Percentiles rank a stretch among this genome's conserved stretches.
Conservation (phyloP, 2,797 vertebrate species). For the Peromyscus attwateri region DNA sequence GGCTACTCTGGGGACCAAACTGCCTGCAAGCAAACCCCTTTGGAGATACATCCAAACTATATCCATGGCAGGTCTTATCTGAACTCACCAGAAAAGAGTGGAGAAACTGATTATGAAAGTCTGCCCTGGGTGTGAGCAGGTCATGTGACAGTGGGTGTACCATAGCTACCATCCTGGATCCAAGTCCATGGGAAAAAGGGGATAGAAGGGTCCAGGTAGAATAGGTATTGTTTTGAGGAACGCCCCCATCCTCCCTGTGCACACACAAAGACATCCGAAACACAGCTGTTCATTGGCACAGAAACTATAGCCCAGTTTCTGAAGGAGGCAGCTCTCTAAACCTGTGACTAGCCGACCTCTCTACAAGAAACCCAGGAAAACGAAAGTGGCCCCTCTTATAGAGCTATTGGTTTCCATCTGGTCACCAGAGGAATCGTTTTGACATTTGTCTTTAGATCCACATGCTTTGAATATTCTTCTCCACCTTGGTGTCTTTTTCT, state of each 20-base stretch:
- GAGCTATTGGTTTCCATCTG: background rate
- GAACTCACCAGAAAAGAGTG: background rate
- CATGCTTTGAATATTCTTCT: background rate
- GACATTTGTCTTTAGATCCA: background rate
- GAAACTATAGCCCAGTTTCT: background rate
- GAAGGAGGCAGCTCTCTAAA: too few species aligned
- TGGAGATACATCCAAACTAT: background rate
- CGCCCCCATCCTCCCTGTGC: rapidly evolving
- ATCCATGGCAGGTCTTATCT: background rate
- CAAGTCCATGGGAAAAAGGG: background rate
- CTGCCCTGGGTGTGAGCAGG: background rate
- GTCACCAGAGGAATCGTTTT: rapidly evolving
- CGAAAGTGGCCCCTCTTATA: background rate
- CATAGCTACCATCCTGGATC: too few species aligned
- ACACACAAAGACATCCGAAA: background rate
- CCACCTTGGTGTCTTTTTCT: background rate
- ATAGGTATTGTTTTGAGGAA: rapidly evolving
- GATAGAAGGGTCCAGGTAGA: rapidly evolving
- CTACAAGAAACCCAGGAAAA: background rate
- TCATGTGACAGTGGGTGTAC: rapidly evolving
- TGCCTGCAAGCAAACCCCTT: background rate
- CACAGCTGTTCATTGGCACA: background rate
- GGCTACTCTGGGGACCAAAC: background rate
- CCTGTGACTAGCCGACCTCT: too few species aligned
- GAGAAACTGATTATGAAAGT: background rate